A percentile compares a stretch with the other conserved stretches of the same genome.
phyloP scores from a whole-genome alignment of 2,888 invertebrate species.

The Acrocera orbiculus region DNA sequence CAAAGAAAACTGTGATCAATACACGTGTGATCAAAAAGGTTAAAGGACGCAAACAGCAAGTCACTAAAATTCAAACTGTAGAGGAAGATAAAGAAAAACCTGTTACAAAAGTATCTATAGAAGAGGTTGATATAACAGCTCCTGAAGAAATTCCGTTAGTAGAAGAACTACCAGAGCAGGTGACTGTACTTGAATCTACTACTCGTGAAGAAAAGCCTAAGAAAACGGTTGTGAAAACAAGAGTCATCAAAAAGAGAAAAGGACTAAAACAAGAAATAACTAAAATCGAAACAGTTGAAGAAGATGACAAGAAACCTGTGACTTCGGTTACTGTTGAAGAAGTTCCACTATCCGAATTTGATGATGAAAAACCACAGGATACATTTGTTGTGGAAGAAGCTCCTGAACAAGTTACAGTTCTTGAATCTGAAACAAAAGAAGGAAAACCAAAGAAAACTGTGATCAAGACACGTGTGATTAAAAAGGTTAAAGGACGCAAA shows the following conservation, averaged over 20 bases:
- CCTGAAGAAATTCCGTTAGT: slow-evolving; percentile 8
- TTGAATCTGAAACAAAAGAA: slow-evolving; percentile 15
- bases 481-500: slow-evolving; percentile 23
- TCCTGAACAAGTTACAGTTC: slow-evolving; percentile 21
- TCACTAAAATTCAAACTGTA: slow-evolving; percentile 22
- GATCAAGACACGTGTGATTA: slow-evolving; percentile 20
- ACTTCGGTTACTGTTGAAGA: slow-evolving; percentile 19
- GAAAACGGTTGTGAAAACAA: too few relatives aligned
- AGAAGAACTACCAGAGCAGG: slow-evolving; percentile 28
- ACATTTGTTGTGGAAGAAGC: slow-evolving; percentile 16
- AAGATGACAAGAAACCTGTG: too few relatives aligned
- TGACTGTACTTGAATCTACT: slow-evolving; percentile 20
- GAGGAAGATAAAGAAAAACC: slow-evolving; percentile 20
- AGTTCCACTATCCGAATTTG: too few relatives aligned
- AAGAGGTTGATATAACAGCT: slow-evolving; percentile 26
- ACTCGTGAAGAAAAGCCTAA: too few relatives aligned
- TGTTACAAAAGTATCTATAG: slow-evolving; percentile 21
- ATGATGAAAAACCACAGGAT: slow-evolving; percentile 14
- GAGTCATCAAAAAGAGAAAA: too few relatives aligned
- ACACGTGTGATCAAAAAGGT: slow-evolving; percentile 21
- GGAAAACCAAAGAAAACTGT: slow-evolving; percentile 22
- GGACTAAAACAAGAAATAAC: slow-evolving; percentile 22
- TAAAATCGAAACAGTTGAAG: too few relatives aligned
- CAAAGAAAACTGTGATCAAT: slow-evolving; percentile 22
- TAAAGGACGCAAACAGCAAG: slow-evolving; percentile 15